Percentiles rank a stretch among this genome's conserved stretches.
Evolutionary conservation across 1,140 invertebrate species (phyloP).

Genomic region (Branchinecta lynchi): DNA sequence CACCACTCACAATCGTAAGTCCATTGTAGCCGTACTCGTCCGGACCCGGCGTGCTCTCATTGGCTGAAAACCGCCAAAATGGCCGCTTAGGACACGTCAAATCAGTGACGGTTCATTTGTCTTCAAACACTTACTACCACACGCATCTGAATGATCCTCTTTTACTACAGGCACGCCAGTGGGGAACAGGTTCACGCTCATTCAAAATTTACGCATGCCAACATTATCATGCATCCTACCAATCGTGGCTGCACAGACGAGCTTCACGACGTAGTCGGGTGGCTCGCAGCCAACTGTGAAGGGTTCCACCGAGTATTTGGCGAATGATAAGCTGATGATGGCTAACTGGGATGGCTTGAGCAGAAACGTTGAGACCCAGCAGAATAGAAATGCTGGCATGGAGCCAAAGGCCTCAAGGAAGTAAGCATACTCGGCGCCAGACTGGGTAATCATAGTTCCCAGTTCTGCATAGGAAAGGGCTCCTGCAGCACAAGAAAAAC

Average conservation of each 20-base stretch:
- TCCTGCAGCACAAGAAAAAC: constrained; percentile 36
- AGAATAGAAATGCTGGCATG: constrained; percentile 75
- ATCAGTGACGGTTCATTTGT: too few species aligned
- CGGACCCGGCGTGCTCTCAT: too few species aligned
- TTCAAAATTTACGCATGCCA: too few species aligned
- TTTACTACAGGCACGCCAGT: too few species aligned
- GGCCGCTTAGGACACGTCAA: too few species aligned
- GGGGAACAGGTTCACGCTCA: too few species aligned
- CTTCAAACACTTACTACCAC: too few species aligned
- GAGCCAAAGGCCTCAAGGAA: constrained; percentile 51
- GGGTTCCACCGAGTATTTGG: constrained; percentile 81
- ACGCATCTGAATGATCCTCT: too few species aligned
- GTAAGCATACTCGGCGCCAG: constrained; percentile 70
- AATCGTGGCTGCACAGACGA: constrained; percentile 61
- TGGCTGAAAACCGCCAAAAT: too few species aligned
- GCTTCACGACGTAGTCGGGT: constrained; percentile 53
- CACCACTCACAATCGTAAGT: too few species aligned
- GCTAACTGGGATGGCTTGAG: constrained; percentile 85
- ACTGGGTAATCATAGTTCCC: constrained; percentile 82
- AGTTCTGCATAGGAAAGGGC: constrained; percentile 81
- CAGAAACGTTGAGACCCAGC: constrained; percentile 77
- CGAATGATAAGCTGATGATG: constrained; percentile 83
- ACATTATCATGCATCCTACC: constrained; percentile 35
- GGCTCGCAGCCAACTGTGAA: constrained; percentile 70
- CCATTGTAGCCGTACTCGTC: too few species aligned